Evolutionary conservation across 2,888 invertebrate genomes (phyloP).

Genomic region (Pyralis farinalis): DNA sequence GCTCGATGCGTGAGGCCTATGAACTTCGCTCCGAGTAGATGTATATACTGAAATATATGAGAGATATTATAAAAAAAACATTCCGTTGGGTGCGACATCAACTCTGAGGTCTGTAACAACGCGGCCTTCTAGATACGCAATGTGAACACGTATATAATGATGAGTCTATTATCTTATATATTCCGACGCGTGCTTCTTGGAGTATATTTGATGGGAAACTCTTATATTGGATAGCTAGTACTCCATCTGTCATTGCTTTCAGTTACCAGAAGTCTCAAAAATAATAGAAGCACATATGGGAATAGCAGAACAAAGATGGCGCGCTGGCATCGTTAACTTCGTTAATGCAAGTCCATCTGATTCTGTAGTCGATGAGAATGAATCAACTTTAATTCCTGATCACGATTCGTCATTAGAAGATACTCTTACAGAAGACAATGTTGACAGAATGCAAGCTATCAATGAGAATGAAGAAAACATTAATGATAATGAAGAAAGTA

Average conservation of each 20-base stretch:
- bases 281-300: constrained; percentile 62
- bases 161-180: too few relatives aligned
- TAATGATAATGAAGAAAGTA: constrained; percentile 28
- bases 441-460: constrained; percentile 17
- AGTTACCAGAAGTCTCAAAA: constrained; percentile 67
- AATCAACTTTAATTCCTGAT: constrained; percentile 49
- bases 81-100: too few relatives aligned
- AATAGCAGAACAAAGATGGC: constrained; percentile 53
- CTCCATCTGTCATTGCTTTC: constrained; percentile 6
- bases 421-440: constrained; percentile 51
- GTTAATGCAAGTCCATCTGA: constrained; percentile 32
- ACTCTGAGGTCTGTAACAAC: too few relatives aligned
- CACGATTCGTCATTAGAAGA: constrained; percentile 50
- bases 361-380: constrained; percentile 40
- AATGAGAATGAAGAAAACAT: constrained; percentile 21
- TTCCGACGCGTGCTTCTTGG: too few relatives aligned
- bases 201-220: too few relatives aligned
- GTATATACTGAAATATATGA: too few relatives aligned
- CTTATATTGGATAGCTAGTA: too few relatives aligned
- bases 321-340: constrained; percentile 40
- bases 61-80: too few relatives aligned
- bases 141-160: too few relatives aligned
- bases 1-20: too few relatives aligned
- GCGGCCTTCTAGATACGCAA: too few relatives aligned
- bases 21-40: too few relatives aligned